These are phyloP conservation scores for Grantiella picta DNA, from an alignment of 2,113 vertebrate species.

Conservation along the genomic window DNA sequence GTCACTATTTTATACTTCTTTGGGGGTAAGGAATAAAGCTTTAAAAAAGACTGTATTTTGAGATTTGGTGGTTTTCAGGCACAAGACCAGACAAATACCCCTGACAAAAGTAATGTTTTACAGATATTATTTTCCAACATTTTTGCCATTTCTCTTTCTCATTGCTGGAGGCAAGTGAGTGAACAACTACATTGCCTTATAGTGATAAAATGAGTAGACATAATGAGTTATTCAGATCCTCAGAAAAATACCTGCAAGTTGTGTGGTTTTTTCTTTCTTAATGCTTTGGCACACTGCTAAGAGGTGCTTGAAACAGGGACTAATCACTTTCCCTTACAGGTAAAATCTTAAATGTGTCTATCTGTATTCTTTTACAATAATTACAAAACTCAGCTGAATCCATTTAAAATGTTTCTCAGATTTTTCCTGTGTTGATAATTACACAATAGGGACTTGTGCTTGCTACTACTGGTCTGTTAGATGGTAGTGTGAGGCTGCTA, in stretches of 20 bases:
- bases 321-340: not conserved
- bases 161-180: not conserved
- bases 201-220: not conserved
- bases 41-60: not conserved
- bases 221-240: not conserved
- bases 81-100: not conserved
- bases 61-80: not conserved
- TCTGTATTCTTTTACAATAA: not conserved
- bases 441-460: not conserved
- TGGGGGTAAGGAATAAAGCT: not conserved
- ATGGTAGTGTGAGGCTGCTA: not conserved
- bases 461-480: not conserved
- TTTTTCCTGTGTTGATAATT: not conserved
- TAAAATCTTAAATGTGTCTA: not conserved
- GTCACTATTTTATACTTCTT: not conserved
- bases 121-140: not conserved
- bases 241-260: not conserved
- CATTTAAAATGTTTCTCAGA: not conserved
- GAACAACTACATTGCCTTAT: not conserved
- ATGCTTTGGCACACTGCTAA: not conserved
- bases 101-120: not conserved
- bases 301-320: not conserved
- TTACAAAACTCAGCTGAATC: not conserved
- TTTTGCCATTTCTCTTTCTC: not conserved
- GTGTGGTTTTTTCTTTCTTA: not conserved